A percentile compares a stretch with the other conserved stretches of the same genome.
phyloP scores from a whole-genome alignment of 2,888 invertebrate genomes.

The Alloscopus bannaensis region DNA sequence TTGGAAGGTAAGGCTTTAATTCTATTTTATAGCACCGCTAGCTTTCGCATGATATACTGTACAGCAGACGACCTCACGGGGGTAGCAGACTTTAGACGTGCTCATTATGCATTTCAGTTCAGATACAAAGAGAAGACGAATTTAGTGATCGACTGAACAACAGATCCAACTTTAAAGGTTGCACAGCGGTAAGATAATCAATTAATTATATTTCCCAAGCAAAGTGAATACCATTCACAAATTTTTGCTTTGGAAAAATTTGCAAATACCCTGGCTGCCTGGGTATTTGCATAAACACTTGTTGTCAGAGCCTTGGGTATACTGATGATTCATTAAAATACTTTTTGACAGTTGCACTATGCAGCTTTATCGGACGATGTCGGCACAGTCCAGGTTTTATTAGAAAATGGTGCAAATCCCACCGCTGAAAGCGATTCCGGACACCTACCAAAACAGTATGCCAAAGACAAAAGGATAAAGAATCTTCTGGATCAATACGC shows the following conservation, averaged over 20 bases:
- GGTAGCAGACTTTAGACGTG: no score
- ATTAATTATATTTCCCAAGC: no score
- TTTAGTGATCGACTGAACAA: conserved; percentile 82
- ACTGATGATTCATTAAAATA: background rate
- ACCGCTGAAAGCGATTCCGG: conserved; percentile 86
- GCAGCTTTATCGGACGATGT: conserved; percentile 86
- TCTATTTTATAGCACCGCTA: no score
- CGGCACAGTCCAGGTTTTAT: conserved; percentile 80
- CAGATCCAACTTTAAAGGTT: conserved; percentile 87
- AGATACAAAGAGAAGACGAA: conserved; percentile 84
- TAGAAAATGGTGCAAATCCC: conserved; percentile 86
- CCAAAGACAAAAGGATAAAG: conserved; percentile 81
- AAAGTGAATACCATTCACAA: no score
- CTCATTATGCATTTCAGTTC: conserved; percentile 73
- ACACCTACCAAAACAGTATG: conserved; percentile 85
- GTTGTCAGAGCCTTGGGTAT: no score
- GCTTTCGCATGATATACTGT: no score
- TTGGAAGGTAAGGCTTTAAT: conserved; percentile 82
- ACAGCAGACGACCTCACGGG: no score
- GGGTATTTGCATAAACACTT: no score
- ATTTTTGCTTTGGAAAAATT: no score
- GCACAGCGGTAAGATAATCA: conserved; percentile 82
- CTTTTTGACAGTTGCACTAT: conserved; percentile 82
- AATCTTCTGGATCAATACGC: conserved; percentile 80
- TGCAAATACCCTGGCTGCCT: no score